Evolutionary conservation across 2,888 invertebrate species (phyloP).

Genomic region (Antheraea yamamai): DNA sequence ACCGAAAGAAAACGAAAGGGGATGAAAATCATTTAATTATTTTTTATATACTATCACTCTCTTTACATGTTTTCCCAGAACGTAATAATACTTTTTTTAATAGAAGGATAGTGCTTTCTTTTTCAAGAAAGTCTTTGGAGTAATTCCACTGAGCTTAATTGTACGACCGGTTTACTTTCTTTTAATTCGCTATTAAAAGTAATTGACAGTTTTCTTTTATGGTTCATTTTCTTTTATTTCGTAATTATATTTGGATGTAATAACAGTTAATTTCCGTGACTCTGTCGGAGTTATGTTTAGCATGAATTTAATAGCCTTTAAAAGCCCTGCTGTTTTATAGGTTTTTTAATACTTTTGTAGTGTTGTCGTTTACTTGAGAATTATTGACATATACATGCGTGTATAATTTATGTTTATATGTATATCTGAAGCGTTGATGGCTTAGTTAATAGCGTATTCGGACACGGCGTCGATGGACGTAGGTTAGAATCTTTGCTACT

Average conservation of each 20-base stretch:
- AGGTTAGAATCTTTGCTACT: too few relatives aligned
- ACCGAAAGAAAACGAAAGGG: too few relatives aligned
- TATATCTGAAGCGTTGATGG: too few relatives aligned
- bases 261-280: background rate
- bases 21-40: slow-evolving; percentile 17
- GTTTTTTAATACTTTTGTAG: background rate
- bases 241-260: background rate
- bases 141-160: slow-evolving; percentile 1
- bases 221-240: background rate
- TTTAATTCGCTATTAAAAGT: slow-evolving; percentile 7
- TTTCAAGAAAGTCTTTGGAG: slow-evolving; percentile 1
- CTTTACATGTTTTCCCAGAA: slow-evolving; percentile 3
- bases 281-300: background rate
- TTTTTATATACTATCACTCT: slow-evolving; percentile 31
- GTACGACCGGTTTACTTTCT: background rate
- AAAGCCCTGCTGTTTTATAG: background rate
- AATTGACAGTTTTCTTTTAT: background rate
- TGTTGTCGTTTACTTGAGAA: too few relatives aligned
- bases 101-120: slow-evolving; percentile 3
- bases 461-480: too few relatives aligned
- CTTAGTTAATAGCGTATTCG: too few relatives aligned
- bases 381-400: too few relatives aligned
- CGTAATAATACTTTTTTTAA: background rate
- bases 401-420: too few relatives aligned
- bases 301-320: background rate